Evolutionary conservation across 2,797 vertebrate species (phyloP), one percentile per base, ranked within the genome.

Genomic region (Oreochromis mossambicus): DNA sequence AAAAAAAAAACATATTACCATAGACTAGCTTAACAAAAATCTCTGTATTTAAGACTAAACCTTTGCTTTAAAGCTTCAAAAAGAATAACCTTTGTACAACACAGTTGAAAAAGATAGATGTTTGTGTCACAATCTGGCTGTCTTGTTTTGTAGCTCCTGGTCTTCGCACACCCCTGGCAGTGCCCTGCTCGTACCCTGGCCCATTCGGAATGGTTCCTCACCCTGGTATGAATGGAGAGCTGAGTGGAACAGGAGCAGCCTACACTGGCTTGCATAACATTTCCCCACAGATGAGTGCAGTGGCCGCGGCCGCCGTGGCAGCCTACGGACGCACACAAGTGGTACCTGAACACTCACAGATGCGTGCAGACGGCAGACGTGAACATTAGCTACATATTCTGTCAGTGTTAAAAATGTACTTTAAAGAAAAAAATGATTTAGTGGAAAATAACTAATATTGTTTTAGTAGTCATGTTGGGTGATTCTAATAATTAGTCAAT

Each of bases 131-230:
- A 34, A 4, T 17, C 21, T 79, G 9, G 29, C 19, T 29, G 8
- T 78, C 4, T 13, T 78, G 50, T 84, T 2, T 21, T 81, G 48
- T 78, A 78, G 98, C 97, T 55, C 97, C 98, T 0, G 97, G 97
- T 34, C 96, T 99, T 43, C 96, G 98, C 21, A 97, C 97, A 0
- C 98, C 98, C 1, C 93, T 99, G 93, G 97, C 98, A 6, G 96
- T 99, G 26, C 96, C 97, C 1, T 97, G 97, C 61, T 97, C 97
- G 1, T 99, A 99, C 4, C 97, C 97, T 0, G 94, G 97, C 0
- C 97, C 98, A 0, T 99, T 99, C 0, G 98, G 97, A 29, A 98
- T 99, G 97, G 98, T 99, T 94, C 96, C 98, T 61, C 98, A 98
- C 93, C 98, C 97, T 0, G 98, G 98, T 43, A 97, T 99, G 96